Percentiles rank a stretch among this genome's conserved stretches.
Conservation (phyloP, 2,888 invertebrate genomes). For the Xestia c-nigrum region DNA sequence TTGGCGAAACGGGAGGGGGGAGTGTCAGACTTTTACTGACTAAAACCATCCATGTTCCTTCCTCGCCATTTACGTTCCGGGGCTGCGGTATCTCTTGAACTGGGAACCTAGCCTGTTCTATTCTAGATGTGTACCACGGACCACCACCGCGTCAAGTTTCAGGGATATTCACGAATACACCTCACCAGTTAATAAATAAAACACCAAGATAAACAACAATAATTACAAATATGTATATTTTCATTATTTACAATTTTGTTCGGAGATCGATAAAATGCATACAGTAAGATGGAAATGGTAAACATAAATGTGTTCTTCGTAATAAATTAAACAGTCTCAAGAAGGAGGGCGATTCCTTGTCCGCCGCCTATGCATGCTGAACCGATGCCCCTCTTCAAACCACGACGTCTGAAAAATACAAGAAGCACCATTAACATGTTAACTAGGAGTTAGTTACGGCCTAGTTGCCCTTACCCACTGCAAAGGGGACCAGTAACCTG, state of each 20-base stretch:
- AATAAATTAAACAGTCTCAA: slow-evolving; percentile 92
- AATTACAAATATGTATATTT: slow-evolving; percentile 19
- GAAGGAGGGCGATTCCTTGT: slow-evolving; percentile 98
- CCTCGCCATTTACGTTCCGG: no score
- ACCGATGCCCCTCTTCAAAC: slow-evolving; percentile 96
- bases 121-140: neutral
- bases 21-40: no score
- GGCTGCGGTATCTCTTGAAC: no score
- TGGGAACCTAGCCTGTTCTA: neutral
- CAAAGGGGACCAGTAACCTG: no score
- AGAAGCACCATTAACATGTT: slow-evolving; percentile 3
- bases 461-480: neutral
- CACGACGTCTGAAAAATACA: slow-evolving; percentile 92
- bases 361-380: slow-evolving; percentile 99
- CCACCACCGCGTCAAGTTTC: neutral
- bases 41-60: no score
- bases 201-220: slow-evolving; percentile 24
- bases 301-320: neutral
- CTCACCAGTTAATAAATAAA: slow-evolving; percentile 6
- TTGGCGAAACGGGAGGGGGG: no score
- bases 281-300: neutral
- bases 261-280: slow-evolving; percentile 46
- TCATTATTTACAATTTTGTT: slow-evolving; percentile 55
- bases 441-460: neutral
- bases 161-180: neutral